These are phyloP conservation scores for Triplophysa tibetana DNA, from an alignment of 2,113 vertebrate genomes.

Conservation along the genomic window DNA sequence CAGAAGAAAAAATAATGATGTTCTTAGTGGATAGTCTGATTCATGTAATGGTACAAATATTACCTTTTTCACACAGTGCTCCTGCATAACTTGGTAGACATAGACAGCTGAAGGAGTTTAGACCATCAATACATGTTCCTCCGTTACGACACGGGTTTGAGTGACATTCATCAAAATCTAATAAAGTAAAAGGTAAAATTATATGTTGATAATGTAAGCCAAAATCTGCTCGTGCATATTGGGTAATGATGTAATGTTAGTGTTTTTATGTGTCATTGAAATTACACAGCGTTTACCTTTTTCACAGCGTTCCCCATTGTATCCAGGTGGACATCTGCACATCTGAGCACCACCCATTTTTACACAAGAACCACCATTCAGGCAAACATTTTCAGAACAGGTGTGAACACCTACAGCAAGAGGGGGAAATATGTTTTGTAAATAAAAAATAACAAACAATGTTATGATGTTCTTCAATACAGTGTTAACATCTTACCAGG, in stretches of 20 bases:
- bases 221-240: slow-evolving; percentile 18
- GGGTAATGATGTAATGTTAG: neutral
- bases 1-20: neutral
- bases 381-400: slow-evolving; percentile 83
- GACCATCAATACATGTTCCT: slow-evolving; percentile 87
- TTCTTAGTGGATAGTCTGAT: slow-evolving; percentile 4
- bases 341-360: slow-evolving; percentile 75
- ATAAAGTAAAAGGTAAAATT: slow-evolving; percentile 43
- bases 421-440: slow-evolving; percentile 17
- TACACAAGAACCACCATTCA: slow-evolving; percentile 88
- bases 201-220: neutral
- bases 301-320: slow-evolving; percentile 87
- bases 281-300: slow-evolving; percentile 73
- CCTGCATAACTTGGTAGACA: slow-evolving; percentile 94
- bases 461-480: neutral
- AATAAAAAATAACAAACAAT: neutral
- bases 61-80: slow-evolving; percentile 90
- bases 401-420: slow-evolving; percentile 76
- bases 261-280: neutral
- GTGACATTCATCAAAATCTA: slow-evolving; percentile 95
- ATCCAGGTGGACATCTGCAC: slow-evolving; percentile 90
- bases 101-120: slow-evolving; percentile 85
- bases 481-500: slow-evolving; percentile 60
- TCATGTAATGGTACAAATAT: neutral
- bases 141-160: slow-evolving; percentile 93